Conservation (phyloP, 2,113 vertebrate genomes). For the Periophthalmodon schlosseri region DNA sequence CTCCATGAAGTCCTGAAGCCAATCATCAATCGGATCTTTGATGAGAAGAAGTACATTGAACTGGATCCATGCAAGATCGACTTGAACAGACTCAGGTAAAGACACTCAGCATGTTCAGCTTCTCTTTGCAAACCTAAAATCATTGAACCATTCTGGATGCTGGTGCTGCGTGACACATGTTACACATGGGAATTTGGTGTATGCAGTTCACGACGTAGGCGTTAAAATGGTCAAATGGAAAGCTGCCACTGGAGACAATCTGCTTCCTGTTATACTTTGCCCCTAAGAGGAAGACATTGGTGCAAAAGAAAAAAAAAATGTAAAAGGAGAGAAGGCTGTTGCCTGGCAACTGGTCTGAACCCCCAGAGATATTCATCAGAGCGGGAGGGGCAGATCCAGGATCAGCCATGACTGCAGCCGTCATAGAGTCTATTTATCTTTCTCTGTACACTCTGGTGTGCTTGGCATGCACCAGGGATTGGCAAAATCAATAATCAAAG, state of each 20-base stretch:
- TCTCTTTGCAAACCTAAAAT: neutral
- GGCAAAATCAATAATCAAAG: conserved; percentile 5
- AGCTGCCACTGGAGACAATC: conserved; percentile 26
- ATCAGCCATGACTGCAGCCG: conserved; percentile 33
- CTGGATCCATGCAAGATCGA: conserved; percentile 90
- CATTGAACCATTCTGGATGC: neutral
- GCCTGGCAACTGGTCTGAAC: conserved; percentile 73
- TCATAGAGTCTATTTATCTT: conserved; percentile 12
- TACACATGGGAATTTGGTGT: neutral
- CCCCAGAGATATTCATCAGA: conserved; percentile 65
- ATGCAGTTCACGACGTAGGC: conserved; percentile 12
- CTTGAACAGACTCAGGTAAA: conserved; percentile 80
- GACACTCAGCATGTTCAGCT: neutral
- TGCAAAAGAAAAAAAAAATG: conserved; percentile 53
- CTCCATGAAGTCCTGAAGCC: conserved; percentile 87
- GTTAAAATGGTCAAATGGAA: conserved; percentile 41
- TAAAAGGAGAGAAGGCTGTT: conserved; percentile 64
- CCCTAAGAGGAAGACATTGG: conserved; percentile 39
- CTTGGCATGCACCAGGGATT: neutral
- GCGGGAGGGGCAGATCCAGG: conserved; percentile 53
- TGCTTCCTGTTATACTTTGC: conserved; percentile 34
- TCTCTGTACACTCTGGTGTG: conserved; percentile 3
- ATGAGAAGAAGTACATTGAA: conserved; percentile 92
- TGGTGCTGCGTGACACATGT: neutral
- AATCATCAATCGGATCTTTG: conserved; percentile 84